Evolutionary conservation across 1,140 invertebrate species (phyloP), one percentile per base, ranked within the genome.

Genomic region (Diabrotica undecimpunctata): DNA sequence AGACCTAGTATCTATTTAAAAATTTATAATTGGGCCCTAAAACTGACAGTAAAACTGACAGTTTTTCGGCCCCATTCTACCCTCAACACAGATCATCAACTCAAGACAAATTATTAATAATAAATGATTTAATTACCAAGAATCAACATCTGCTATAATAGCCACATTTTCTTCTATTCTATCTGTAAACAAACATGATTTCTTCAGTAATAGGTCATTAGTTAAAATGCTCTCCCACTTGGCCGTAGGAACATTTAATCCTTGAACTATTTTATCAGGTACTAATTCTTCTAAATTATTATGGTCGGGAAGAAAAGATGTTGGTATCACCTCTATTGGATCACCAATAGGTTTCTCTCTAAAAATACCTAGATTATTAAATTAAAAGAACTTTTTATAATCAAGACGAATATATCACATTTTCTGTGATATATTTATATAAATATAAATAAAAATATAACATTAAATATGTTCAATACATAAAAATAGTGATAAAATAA

Each of bases 101-200:
- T n/a, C n/a, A n/a, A n/a, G n/a, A n/a, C n/a, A n/a, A 25, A 25
- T 25, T 25, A 25, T 25, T 25, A 25, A 1, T 25, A 25, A 4
- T 25, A 4, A 25, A 25, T 50, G 12, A 82, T 82, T 80, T 83
- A 91, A 82, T 81, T 83, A 92, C 92, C 93, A 95, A 14, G 85
- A 88, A 72, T 93, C 91, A 66, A 88, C 87, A 74, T 96, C 89
- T 0, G 90, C 94, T 39, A 95, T 79, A 70, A 96, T 89, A 67
- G 90, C 93, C 8, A 94, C 83, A 64, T 91, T 87, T 77, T 94
- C 92, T 11, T 87, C 82, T 0, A 92, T 83, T 38, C 69, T 92
- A 14, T 14, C 46, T 50, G 13, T 86, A 77, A 90, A 81, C 38
- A 86, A 77, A 46, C 84, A 78, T 14, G 86, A 72, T 85, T 83